Evolutionary conservation across 2,113 vertebrate genomes (phyloP).

Genomic region (Psilopogon haemacephalus): DNA sequence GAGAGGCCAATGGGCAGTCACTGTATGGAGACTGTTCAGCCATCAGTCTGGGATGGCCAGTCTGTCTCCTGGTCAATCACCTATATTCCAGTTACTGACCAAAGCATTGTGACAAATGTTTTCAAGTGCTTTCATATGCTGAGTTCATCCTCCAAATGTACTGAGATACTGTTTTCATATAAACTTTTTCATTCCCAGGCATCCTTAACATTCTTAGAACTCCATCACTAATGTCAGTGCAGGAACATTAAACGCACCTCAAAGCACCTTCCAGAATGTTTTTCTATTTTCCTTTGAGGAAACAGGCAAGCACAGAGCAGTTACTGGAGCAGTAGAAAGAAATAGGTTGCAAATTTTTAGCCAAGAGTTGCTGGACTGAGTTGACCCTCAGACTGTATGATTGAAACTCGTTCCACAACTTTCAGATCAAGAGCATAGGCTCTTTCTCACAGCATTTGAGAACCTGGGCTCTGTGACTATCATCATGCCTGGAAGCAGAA

Average conservation of each 20-base stretch:
- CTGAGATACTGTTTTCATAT: not conserved
- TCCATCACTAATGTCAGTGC: not conserved
- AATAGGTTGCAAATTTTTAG: not conserved
- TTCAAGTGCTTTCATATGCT: not conserved
- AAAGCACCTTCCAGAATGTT: not conserved
- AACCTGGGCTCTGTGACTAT: not conserved
- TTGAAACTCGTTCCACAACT: not conserved
- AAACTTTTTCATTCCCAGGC: not conserved
- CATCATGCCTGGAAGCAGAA: not conserved
- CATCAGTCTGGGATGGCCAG: not conserved
- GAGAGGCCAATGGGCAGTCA: not conserved
- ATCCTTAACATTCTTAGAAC: not conserved
- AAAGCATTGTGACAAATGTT: not conserved
- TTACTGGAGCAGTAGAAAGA: not conserved
- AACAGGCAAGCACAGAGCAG: not conserved
- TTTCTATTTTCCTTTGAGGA: not conserved
- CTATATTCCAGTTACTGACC: not conserved
- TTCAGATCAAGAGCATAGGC: not conserved
- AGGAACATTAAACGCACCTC: not conserved
- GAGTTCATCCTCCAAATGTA: not conserved
- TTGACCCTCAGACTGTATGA: not conserved
- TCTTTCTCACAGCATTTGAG: not conserved
- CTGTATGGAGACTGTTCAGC: not conserved
- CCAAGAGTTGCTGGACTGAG: not conserved
- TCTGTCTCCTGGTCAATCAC: not conserved